Base-by-base conservation (phyloP, 2,797 vertebrate species). In the Trematomus bernacchii region DNA sequence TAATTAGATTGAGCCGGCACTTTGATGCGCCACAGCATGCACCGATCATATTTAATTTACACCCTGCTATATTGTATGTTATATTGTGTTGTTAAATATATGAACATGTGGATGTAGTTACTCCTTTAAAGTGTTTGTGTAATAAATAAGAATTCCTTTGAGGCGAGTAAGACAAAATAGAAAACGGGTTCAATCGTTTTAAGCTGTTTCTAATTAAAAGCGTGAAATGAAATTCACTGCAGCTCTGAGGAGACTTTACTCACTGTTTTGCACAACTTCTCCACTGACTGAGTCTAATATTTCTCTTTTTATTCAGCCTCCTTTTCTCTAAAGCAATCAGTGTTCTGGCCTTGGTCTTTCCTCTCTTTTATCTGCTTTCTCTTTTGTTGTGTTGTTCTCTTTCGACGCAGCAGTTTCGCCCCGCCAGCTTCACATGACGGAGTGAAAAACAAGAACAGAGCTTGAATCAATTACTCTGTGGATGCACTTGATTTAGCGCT, bases 381-480 rank as follows among this genome's bases (percentile, higher is more conserved):
- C 30, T 46, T 33, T 48, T 11, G 30, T 21, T 0, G 4, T 37
- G 50, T 54, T 57, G 11, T 52, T 76, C 23, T 69, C 16, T 43
- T 64, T 70, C 30, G 37, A 68, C 65, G 44, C 68, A 66, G 77
- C 80, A 67, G 68, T 71, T 52, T 77, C 72, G 21, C 14, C 15
- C 71, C 12, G 14, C 62, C 80, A 80, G 68, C 51, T 19, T 52
- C 61, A 77, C 54, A 61, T 30, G 46, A 59, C 61, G 10, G 53
- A 63, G 76, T 65, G 82, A 73, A 80, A 85, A 80, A 84, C 68
- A 87, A 79, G 71, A 86, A 40, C 68, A 18, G 67, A 80, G 73
- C 80, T 77, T 67, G 82, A 83, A 87, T 89, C 85, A 74, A 58
- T 90, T 80, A 71, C 68, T 70, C 58, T 11, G 58, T 66, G 83